Conservation (phyloP, 2,113 vertebrate genomes). For the Excalfactoria chinensis region DNA sequence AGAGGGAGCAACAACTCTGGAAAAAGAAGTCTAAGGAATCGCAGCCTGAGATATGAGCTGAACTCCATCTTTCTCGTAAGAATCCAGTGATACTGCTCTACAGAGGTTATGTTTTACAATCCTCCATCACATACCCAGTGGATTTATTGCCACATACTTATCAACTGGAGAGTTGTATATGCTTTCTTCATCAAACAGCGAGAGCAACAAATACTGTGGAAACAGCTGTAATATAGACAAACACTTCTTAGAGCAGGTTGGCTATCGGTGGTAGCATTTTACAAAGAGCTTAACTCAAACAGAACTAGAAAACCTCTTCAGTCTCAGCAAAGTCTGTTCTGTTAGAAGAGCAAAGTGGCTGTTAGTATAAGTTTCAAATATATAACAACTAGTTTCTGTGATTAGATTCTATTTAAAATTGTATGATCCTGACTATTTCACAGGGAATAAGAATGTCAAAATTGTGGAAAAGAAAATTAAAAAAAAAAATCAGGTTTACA, state of each 20-base stretch:
- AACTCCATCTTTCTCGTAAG: neutral
- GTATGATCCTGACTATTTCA: neutral
- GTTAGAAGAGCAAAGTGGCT: neutral
- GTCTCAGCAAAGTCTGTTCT: neutral
- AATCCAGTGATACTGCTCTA: neutral
- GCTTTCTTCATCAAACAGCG: neutral
- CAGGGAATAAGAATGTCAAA: conserved; percentile 32
- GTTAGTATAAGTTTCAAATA: neutral
- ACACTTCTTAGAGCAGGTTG: neutral
- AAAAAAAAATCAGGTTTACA: conserved; percentile 46
- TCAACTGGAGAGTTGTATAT: fast-evolving
- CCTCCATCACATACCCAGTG: neutral
- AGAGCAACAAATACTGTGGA: neutral
- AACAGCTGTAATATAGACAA: neutral
- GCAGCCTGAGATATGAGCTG: neutral
- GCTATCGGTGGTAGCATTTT: neutral
- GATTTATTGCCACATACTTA: neutral
- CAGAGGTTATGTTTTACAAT: neutral
- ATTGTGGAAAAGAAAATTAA: conserved; percentile 49
- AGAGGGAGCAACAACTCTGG: neutral
- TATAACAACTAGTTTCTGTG: neutral
- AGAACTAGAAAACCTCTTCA: neutral
- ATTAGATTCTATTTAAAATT: neutral
- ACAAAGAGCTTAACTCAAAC: neutral
- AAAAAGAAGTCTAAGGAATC: neutral